Evolutionary conservation across 2,113 vertebrate species (phyloP).

Genomic region (Genyomyrus donnyi): DNA sequence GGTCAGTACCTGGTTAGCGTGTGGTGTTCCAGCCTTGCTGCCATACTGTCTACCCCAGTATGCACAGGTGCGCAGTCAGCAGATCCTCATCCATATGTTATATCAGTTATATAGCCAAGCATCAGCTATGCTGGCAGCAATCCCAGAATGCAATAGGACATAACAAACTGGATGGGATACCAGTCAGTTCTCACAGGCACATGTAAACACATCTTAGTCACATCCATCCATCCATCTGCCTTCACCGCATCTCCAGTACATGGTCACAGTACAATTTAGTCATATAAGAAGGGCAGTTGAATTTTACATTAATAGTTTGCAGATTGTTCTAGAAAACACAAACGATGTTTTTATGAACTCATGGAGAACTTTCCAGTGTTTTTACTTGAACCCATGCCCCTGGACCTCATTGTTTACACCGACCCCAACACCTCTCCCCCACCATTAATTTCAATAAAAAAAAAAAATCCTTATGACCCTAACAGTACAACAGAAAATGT

Average conservation of each 20-base stretch:
- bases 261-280: neutral
- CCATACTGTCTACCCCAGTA: neutral
- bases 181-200: neutral
- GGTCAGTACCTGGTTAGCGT: neutral
- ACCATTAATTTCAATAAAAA: neutral
- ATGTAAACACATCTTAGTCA: neutral
- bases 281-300: neutral
- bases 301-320: neutral
- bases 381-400: neutral
- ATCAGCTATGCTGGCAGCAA: neutral
- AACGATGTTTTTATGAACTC: neutral
- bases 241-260: neutral
- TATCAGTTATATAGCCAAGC: neutral
- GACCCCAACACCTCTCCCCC: neutral
- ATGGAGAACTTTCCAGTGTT: neutral
- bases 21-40: neutral
- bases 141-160: conserved; percentile 7
- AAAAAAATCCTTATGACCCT: neutral
- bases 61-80: neutral
- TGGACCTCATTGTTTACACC: neutral
- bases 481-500: neutral
- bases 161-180: neutral
- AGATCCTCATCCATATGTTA: neutral
- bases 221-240: neutral
- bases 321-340: neutral